Conservation (phyloP, 2,888 invertebrate species). For the Lepetodrilus schrolli region DNA sequence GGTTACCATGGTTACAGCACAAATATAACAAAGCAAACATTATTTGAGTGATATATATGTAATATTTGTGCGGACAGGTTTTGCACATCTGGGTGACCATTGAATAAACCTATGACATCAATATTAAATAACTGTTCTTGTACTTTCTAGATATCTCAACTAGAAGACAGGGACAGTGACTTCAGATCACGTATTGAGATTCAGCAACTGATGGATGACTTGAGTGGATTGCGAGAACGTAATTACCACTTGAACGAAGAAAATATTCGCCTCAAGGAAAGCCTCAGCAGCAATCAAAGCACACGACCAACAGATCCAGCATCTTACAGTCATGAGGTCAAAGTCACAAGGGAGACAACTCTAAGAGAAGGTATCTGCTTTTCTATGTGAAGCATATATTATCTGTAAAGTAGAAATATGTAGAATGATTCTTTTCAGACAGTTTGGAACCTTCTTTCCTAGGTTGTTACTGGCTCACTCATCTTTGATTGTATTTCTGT, state of each 20-base stretch:
- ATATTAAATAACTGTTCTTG: no score
- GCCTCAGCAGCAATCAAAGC: slow-evolving; percentile 42
- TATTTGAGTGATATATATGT: neutral
- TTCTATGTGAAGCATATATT: no score
- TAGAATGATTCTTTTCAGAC: no score
- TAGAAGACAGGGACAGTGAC: slow-evolving; percentile 48
- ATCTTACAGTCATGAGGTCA: neutral
- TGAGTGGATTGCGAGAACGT: slow-evolving; percentile 62
- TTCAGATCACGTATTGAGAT: slow-evolving; percentile 57
- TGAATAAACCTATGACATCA: no score
- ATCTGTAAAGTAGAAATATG: no score
- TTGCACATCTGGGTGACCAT: no score
- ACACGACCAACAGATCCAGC: neutral
- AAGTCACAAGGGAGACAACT: neutral
- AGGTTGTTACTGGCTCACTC: no score
- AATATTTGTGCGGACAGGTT: no score
- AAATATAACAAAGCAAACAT: neutral
- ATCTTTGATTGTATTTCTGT: no score
- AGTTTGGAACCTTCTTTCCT: no score
- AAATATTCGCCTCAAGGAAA: slow-evolving; percentile 63
- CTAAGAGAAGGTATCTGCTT: neutral
- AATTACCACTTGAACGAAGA: slow-evolving; percentile 71
- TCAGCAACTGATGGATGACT: slow-evolving; percentile 66
- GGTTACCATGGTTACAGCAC: no score
- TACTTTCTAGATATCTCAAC: slow-evolving; percentile 43